Base-by-base conservation (phyloP, 2,113 vertebrate species). In the Argyrosomus japonicus region DNA sequence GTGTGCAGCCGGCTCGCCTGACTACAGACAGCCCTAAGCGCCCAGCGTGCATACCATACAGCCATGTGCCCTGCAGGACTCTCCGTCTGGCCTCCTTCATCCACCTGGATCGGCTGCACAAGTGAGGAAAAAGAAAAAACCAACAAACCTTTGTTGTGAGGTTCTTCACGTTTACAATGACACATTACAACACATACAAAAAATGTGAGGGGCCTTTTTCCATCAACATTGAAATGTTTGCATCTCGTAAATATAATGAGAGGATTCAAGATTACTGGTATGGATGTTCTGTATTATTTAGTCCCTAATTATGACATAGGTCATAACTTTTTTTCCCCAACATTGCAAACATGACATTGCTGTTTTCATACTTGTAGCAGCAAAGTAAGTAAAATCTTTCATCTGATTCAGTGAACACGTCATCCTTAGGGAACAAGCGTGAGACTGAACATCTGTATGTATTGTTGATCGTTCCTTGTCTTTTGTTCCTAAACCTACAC, bases 1-100 rank as follows among this genome's bases (percentile, higher is more conserved):
- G 92, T 94, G 92, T 93, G 89, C 86, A 75, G 81, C 68, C 61
- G 83, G 75, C 63, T 82, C 79, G 58, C 79, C 79, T 88, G 86
- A 71, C 73, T 79, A 50, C 68, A 79, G 85, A 91, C 88, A 87
- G 68, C 79, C 87, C 63, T 76, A 61, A 91, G 87, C 75, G 27
- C 40, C 77, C 73, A 3, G 45, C 23, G 3, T 45, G 60, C 88
- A 88, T 85, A 90, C 89, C 91, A 80, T 0, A 74, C 78, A 81
- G 53, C 68, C 60, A 15, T 21, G n/a, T 78, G 79, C 82, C 86
- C 90, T 78, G 83, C 76, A 88, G 79, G 84, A 87, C 71, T 90
- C 77, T 85, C 60, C 27, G 68, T 78, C 75, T 50, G 75, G 80
- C 73, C 80, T 75, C 85, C 78, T 82, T 61, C 40, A 77, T 67